Conservation (phyloP, 2,113 vertebrate species). For the Phocoena sinus region DNA sequence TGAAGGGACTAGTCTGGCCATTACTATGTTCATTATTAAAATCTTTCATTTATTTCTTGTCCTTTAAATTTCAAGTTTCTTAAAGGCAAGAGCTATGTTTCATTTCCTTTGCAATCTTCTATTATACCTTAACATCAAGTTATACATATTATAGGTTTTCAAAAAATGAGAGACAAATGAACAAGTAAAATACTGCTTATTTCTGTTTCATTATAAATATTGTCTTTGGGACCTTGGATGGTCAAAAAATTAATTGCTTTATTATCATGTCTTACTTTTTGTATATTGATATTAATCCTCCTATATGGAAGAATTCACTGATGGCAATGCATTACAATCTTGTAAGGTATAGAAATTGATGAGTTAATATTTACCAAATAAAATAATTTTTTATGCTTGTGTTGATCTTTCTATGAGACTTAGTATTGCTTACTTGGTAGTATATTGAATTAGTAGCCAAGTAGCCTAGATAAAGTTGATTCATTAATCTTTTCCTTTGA, state of each 20-base stretch:
- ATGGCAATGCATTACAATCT: not conserved
- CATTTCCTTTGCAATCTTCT: not conserved
- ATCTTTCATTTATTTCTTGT: not conserved
- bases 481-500: not conserved
- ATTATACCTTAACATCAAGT: not conserved
- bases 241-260: not conserved
- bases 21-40: not conserved
- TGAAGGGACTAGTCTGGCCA: not conserved
- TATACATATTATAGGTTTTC: not conserved
- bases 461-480: not conserved
- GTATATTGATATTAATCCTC: not conserved
- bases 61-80: not conserved
- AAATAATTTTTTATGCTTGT: not conserved
- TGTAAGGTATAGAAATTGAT: not conserved
- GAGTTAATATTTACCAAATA: not conserved
- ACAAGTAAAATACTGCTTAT: not conserved
- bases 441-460: not conserved
- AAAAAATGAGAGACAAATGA: not conserved
- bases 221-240: not conserved
- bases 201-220: conserved; percentile 3
- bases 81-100: not conserved
- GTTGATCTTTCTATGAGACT: not conserved
- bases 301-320: not conserved
- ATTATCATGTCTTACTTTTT: not conserved
- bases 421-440: not conserved